Percentiles rank a stretch among this genome's conserved stretches.
Conservation (phyloP, 2,113 vertebrate genomes). For the Cyanoramphus novaezelandiae region DNA sequence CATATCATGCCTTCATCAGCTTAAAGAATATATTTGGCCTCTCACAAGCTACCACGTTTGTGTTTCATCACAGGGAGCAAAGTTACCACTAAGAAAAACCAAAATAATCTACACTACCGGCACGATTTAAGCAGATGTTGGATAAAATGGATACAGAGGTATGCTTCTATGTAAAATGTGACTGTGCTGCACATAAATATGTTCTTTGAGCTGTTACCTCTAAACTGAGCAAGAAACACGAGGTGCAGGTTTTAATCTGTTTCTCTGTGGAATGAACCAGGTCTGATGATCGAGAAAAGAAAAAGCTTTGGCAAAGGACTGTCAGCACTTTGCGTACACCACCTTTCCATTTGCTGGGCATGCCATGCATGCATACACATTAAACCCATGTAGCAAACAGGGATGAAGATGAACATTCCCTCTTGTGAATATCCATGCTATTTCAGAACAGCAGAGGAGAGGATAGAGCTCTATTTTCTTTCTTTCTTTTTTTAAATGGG, state of each 20-base stretch:
- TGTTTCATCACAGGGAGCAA: background rate
- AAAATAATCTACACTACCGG: background rate
- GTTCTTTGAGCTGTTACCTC: background rate
- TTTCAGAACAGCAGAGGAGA: background rate
- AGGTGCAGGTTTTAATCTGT: background rate
- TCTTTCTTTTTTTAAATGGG: background rate
- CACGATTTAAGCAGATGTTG: fast-evolving
- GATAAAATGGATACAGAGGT: background rate
- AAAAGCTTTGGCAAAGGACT: background rate
- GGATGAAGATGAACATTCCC: background rate
- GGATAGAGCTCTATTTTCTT: background rate
- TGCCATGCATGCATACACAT: fast-evolving
- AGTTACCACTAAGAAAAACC: background rate
- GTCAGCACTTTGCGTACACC: background rate
- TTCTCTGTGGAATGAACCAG: background rate
- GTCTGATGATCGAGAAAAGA: background rate
- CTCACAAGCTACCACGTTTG: background rate
- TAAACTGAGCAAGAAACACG: background rate
- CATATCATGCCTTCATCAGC: background rate
- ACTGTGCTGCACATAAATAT: background rate
- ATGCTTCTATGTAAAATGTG: fast-evolving
- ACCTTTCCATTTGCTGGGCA: background rate
- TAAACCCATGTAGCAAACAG: fast-evolving
- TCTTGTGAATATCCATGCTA: background rate
- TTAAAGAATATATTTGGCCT: background rate